phyloP scores from a whole-genome alignment of 2,797 vertebrate species.

The Mormyrops attenuatus region DNA sequence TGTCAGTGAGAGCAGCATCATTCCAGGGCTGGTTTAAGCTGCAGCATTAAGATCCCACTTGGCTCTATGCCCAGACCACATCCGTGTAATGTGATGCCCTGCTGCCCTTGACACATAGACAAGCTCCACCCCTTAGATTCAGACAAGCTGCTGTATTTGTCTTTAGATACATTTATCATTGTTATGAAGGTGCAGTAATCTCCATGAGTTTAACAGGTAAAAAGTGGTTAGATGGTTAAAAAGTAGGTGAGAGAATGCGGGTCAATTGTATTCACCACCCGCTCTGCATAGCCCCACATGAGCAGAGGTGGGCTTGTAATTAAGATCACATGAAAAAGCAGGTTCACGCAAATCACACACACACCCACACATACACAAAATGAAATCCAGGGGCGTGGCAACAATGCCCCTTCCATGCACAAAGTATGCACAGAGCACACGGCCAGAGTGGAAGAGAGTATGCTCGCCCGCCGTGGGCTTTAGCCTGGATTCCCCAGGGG shows the following conservation, averaged over 20 bases:
- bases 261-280: constrained; percentile 37
- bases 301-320: constrained; percentile 55
- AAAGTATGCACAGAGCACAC: constrained; percentile 61
- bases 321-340: constrained; percentile 54
- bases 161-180: constrained; percentile 73
- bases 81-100: background rate
- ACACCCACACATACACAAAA: constrained; percentile 66
- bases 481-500: background rate
- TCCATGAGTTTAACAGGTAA: constrained; percentile 79
- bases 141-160: constrained; percentile 46
- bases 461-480: background rate
- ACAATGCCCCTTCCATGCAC: constrained; percentile 42
- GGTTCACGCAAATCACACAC: constrained; percentile 35
- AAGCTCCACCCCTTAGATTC: background rate
- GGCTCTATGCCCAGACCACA: background rate
- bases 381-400: constrained; percentile 41
- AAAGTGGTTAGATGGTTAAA: constrained; percentile 75
- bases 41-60: background rate
- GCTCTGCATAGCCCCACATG: constrained; percentile 44
- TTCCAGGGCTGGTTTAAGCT: background rate
- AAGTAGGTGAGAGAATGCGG: constrained; percentile 73
- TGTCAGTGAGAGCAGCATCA: background rate
- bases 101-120: background rate
- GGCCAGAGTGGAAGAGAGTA: constrained; percentile 52
- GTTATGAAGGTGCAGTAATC: constrained; percentile 76